Evolutionary conservation across 2,113 vertebrate genomes (phyloP).

Genomic region (Climacteris rufus): DNA sequence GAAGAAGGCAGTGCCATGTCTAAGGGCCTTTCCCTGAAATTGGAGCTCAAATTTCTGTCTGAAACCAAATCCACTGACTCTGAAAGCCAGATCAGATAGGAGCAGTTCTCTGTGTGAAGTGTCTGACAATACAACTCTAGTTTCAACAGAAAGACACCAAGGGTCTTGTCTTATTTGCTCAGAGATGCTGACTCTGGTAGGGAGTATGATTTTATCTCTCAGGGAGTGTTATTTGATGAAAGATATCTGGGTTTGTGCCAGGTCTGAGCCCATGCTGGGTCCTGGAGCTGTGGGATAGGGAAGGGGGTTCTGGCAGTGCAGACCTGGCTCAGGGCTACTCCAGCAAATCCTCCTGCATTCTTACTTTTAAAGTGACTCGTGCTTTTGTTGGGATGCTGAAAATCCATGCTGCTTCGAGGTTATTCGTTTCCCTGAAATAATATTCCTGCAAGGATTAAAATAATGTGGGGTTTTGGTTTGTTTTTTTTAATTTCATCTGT

Average conservation of each 20-base stretch:
- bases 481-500: not conserved
- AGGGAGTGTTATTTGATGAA: not conserved
- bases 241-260: not conserved
- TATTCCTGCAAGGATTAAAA: not conserved
- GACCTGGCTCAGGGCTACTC: not conserved
- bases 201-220: not conserved
- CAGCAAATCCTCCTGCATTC: not conserved
- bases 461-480: not conserved
- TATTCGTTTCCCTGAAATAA: not conserved
- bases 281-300: not conserved
- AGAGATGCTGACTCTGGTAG: not conserved
- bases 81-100: not conserved
- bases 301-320: not conserved
- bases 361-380: not conserved
- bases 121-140: rapidly evolving
- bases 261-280: not conserved
- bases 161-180: not conserved
- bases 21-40: not conserved
- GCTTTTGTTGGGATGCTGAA: not conserved
- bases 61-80: not conserved
- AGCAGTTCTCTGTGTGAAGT: not conserved
- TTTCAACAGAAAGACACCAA: not conserved
- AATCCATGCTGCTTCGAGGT: not conserved
- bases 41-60: not conserved
- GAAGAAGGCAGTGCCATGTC: not conserved